phyloP scores from a whole-genome alignment of 2,113 vertebrate genomes.

The Astatoreochromis straeleni region DNA sequence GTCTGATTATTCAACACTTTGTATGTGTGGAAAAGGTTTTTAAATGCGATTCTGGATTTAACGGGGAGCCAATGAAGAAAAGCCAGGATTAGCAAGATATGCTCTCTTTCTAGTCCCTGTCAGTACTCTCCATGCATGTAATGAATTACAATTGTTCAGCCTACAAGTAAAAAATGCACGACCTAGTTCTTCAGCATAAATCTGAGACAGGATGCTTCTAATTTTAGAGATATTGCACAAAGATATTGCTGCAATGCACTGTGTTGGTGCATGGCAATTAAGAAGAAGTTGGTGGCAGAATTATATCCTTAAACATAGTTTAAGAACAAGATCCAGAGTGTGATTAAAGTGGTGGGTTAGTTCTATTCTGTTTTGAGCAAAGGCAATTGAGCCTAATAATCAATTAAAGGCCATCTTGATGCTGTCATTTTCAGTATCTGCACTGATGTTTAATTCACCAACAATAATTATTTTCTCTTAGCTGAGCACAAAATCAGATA shows the following conservation, averaged over 20 bases:
- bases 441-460: not conserved
- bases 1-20: rapidly evolving
- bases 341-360: not conserved
- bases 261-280: not conserved
- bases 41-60: not conserved
- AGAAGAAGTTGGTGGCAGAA: not conserved
- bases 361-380: not conserved
- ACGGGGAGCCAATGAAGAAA: not conserved
- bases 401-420: not conserved
- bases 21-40: not conserved
- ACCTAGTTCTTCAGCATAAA: not conserved
- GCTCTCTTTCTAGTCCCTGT: not conserved
- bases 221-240: not conserved
- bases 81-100: not conserved
- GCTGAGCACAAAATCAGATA: not conserved
- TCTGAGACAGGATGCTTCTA: not conserved
- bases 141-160: not conserved
- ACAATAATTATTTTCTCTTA: not conserved
- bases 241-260: not conserved
- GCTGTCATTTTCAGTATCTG: not conserved
- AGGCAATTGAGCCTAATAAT: not conserved
- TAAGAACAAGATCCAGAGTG: not conserved
- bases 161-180: not conserved
- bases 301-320: not conserved
- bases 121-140: not conserved